Conservation (phyloP, 1,140 invertebrate genomes). For the Meloidogyne floridensis region DNA sequence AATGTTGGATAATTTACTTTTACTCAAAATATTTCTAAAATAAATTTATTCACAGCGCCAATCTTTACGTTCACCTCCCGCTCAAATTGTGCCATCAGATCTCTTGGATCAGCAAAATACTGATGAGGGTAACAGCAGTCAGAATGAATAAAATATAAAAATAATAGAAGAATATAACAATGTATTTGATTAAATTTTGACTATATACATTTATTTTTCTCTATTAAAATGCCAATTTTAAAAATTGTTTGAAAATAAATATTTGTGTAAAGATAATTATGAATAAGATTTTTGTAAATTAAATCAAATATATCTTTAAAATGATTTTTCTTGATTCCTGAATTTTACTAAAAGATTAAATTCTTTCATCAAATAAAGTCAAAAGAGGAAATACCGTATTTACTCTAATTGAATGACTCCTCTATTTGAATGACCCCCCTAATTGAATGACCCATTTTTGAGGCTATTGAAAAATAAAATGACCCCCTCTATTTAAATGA, state of each 20-base stretch:
- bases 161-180: background rate
- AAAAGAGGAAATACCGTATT: too few species aligned
- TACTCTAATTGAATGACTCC: too few species aligned
- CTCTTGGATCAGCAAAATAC: background rate
- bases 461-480: too few species aligned
- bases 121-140: background rate
- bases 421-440: too few species aligned
- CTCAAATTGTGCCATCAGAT: slow-evolving; percentile 1
- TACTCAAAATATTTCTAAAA: too few species aligned
- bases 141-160: slow-evolving; percentile 9
- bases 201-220: background rate
- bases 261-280: background rate
- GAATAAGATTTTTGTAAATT: background rate
- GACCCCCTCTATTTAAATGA: too few species aligned
- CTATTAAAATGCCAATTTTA: slow-evolving; percentile 8
- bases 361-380: too few species aligned
- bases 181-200: background rate
- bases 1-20: too few species aligned
- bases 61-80: slow-evolving; percentile 13
- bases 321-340: background rate
- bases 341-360: too few species aligned
- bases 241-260: background rate
- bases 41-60: background rate
- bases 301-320: background rate
- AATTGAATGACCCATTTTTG: too few species aligned